A percentile compares a stretch with the other conserved stretches of the same genome.
These are phyloP conservation scores for Alcedo quadribrachys DNA, from an alignment of 2,797 vertebrate species.

Conservation along the genomic window DNA sequence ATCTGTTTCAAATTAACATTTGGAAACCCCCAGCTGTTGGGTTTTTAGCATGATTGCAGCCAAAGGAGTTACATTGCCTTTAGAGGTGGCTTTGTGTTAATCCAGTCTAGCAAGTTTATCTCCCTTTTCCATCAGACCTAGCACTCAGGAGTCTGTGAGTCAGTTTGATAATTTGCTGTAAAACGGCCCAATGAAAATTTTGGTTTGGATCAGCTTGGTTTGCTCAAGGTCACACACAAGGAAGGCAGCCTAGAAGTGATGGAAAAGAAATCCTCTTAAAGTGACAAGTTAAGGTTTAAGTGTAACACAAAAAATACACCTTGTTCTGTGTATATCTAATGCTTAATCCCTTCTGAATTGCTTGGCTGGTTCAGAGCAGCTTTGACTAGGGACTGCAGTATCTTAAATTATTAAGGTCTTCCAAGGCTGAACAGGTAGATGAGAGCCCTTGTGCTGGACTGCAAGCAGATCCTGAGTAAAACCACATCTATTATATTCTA, in stretches of 20 bases:
- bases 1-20: not conserved
- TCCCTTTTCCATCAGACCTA: not conserved
- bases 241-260: not conserved
- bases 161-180: not conserved
- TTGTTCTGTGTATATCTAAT: not conserved
- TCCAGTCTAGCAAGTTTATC: not conserved
- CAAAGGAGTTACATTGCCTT: not conserved
- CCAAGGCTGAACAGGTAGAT: not conserved
- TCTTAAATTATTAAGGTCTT: not conserved
- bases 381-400: not conserved
- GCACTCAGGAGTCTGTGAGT: not conserved
- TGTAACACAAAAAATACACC: not conserved
- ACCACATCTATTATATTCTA: rapidly evolving
- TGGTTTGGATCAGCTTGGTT: not conserved
- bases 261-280: not conserved
- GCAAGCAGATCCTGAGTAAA: not conserved
- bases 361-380: not conserved
- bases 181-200: not conserved
- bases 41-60: not conserved
- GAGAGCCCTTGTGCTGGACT: not conserved
- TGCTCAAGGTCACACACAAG: not conserved
- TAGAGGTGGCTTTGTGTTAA: not conserved
- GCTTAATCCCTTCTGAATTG: not conserved
- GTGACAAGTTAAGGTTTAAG: not conserved
- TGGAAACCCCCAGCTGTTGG: not conserved